Percentiles rank a stretch among this genome's conserved stretches.
Conservation (phyloP, 1,140 invertebrate species). For the Anastrepha obliqua region DNA sequence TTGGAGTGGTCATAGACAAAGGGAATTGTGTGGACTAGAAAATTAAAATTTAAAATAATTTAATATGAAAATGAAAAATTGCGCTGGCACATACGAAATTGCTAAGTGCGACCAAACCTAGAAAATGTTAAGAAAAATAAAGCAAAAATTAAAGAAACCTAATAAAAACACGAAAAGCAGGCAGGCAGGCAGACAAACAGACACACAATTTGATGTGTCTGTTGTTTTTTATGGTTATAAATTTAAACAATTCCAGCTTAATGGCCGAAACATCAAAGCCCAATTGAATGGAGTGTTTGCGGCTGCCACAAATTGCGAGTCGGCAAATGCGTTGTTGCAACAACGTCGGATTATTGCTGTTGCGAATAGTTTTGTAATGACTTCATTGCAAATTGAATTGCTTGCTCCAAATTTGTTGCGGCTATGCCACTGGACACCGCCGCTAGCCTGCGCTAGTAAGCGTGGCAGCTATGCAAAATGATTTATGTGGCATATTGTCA, state of each 20-base stretch:
- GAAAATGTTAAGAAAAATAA: not conserved
- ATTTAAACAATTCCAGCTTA: constrained; percentile 32
- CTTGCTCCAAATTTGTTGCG: constrained; percentile 38
- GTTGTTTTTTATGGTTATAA: not conserved
- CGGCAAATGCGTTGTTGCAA: not conserved
- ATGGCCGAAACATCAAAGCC: not conserved
- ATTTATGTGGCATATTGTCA: constrained; percentile 48
- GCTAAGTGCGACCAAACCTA: constrained; percentile 14
- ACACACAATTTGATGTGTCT: not conserved
- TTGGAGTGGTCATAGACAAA: constrained; percentile 43
- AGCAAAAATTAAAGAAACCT: not conserved
- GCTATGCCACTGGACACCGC: constrained; percentile 3
- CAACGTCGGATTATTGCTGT: constrained; percentile 2
- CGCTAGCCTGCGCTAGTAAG: not conserved
- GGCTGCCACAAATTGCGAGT: not conserved
- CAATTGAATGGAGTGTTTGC: not conserved
- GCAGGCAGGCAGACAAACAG: not conserved
- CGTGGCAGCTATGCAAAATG: not conserved
- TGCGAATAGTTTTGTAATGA: constrained; percentile 47
- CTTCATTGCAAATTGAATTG: constrained; percentile 46
- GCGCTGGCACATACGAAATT: not conserved
- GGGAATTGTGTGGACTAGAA: not conserved
- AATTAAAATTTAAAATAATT: constrained; percentile 44
- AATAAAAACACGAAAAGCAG: not conserved
- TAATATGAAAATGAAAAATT: constrained; percentile 47